Evolutionary conservation across 2,797 vertebrate species (phyloP).

Genomic region (Xenentodon cancila): DNA sequence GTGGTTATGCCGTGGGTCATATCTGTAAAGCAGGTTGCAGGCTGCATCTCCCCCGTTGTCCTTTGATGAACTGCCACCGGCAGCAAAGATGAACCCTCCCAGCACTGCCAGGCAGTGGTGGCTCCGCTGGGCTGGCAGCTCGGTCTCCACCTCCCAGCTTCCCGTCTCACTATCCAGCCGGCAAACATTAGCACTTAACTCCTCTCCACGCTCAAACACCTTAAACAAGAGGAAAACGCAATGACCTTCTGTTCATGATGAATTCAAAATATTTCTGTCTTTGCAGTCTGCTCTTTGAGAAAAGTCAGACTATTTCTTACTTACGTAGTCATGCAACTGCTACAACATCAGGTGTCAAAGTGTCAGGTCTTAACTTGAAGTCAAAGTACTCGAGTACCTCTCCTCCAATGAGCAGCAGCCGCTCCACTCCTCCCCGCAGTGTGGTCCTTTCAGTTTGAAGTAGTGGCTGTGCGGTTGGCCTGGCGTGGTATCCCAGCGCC

Average conservation of each 20-base stretch:
- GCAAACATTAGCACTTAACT: slow-evolving; percentile 91
- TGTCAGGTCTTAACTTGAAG: too few species aligned
- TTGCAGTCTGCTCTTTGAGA: too few species aligned
- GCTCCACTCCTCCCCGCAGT: slow-evolving; percentile 84
- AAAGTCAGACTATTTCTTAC: too few species aligned
- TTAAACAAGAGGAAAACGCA: slow-evolving; percentile 6
- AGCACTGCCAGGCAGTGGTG: slow-evolving; percentile 93
- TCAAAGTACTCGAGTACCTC: slow-evolving; percentile 71
- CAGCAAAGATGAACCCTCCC: slow-evolving; percentile 92
- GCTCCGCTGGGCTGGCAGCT: slow-evolving; percentile 89
- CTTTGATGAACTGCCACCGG: slow-evolving; percentile 92
- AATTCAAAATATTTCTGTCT: too few species aligned
- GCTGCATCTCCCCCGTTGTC: slow-evolving; percentile 92
- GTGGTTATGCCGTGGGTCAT: slow-evolving; percentile 93
- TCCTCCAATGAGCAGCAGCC: slow-evolving; percentile 91
- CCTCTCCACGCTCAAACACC: slow-evolving; percentile 91
- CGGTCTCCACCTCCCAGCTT: slow-evolving; percentile 88
- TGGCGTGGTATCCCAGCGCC: slow-evolving; percentile 87
- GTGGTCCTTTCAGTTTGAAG: slow-evolving; percentile 86
- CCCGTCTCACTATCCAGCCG: slow-evolving; percentile 84
- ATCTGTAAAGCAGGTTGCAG: slow-evolving; percentile 93
- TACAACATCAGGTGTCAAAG: too few species aligned
- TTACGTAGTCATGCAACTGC: too few species aligned
- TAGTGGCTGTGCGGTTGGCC: slow-evolving; percentile 81
- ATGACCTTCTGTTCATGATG: not conserved